Evolutionary conservation across 2,113 vertebrate species (phyloP), one percentile per base, ranked within the genome.

Genomic region (Odobenus rosmarus): DNA sequence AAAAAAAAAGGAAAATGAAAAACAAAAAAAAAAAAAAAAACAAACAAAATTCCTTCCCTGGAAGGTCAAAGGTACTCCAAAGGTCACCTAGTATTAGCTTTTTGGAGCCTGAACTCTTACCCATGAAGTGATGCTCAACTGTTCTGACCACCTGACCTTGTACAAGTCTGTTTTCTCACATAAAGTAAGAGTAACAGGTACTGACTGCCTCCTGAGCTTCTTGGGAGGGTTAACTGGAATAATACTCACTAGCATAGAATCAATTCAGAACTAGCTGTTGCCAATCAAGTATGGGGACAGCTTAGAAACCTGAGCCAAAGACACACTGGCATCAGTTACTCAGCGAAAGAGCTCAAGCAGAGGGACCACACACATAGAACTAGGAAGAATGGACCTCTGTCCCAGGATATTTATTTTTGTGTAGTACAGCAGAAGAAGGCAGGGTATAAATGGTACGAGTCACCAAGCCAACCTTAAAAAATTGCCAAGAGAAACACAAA

Each of bases 51-150:
- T 36, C 69, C 84, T 92, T 84, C 71, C 62, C 84, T 96, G 59
- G 81, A 90, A 96, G 83, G 79, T 79, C 87, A 79, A 93, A 96
- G 67, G 82, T 92, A 87, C 83, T 93, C 81, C 71, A 94, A 67
- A 93, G 72, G 95, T 90, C 87, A 57, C 77, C 49, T 51, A 16
- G 3, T 62, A 9, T 86, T 67, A 21, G 4, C 36, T 6, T 93
- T 97, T 10, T 69, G 15, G 28, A 83, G 19, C 16, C n/a, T 36
- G 62, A 49, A 84, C 14, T 59, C 72, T 76, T 46, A 55, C 9
- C 33, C 39, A 7, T 12, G 49, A 85, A 59, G 46, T 19, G 49
- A n/a, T 46, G n/a, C 11, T 33, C 19, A 10, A 10, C 0, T 14
- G 71, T 61, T 86, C 26, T 4, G 31, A 62, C 74, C 19, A 39